Evolutionary conservation across 2,113 vertebrate species (phyloP), one percentile per base, ranked within the genome.

Genomic region (Candoia aspera): DNA sequence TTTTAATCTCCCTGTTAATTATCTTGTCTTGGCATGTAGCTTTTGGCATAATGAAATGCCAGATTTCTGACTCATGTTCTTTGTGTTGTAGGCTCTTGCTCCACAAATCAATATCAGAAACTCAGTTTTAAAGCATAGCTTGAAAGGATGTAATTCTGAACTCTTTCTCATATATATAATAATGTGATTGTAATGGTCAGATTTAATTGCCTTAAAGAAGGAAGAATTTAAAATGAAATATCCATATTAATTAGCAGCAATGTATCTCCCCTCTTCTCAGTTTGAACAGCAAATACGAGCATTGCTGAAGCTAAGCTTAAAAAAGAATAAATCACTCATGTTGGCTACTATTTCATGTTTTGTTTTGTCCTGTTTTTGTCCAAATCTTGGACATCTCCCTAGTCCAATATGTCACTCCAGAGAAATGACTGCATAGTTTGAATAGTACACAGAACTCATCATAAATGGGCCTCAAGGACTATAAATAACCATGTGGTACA

Each of bases 1-100:
- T 91, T 59, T 87, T 89, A 95, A 88, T 68, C 88, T 64, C 29
- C 59, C 53, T 68, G 60, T 92, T 95, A 95, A 87, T 94, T 94
- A 93, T 92, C 93, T 46, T 90, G 86, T 94, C 94, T 92, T 91
- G 42, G 73, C 2, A 90, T 91, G 73, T 79, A 60, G 87, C 3
- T 94, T 90, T 84, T 95, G 95, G 96, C 94, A 93, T 19, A 88
- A 83, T 60, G 0, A 84, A 8, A 0, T 93, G 84, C 93, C 88
- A 84, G 26, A 95, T 93, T 92, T 94, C 93, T 96, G 95, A 96
- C 73, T 96, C 95, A 95, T 93, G 84, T 92, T 87, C 42, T 96
- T 84, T 96, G 88, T 90, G 29, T 91, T 94, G 94, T 95, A 96
- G 84, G 79, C 91, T 93, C 93, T n/a, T 93, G 89, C 90, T 91